A percentile compares a stretch with the other conserved stretches of the same genome.
Conservation (phyloP, 2,113 vertebrate genomes). For the Okapia johnstoni region DNA sequence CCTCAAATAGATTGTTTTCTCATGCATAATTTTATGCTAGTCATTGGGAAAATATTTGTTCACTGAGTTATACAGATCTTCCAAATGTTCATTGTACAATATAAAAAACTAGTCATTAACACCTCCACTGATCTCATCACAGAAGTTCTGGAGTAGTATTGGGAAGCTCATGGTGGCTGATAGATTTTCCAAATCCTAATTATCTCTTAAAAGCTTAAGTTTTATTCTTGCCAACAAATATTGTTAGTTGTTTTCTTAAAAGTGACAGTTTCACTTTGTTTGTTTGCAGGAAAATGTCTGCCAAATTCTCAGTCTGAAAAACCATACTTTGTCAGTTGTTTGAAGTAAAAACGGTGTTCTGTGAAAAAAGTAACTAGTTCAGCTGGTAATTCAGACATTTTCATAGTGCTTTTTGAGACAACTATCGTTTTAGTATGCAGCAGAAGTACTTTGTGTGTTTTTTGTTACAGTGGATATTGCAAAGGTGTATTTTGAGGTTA, state of each 20-base stretch:
- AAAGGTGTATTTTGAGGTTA: neutral
- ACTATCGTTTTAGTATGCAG: neutral
- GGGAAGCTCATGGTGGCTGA: neutral
- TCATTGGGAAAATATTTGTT: neutral
- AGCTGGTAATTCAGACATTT: neutral
- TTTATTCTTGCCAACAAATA: neutral
- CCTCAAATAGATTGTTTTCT: neutral
- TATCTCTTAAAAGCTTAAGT: neutral
- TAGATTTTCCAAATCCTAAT: conserved; percentile 15
- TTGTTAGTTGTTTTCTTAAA: neutral
- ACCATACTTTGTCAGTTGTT: neutral
- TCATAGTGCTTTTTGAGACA: neutral
- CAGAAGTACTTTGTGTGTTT: neutral
- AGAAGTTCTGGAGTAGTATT: neutral
- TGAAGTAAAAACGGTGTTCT: neutral
- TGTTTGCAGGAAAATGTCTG: conserved; percentile 9
- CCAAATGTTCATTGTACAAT: neutral
- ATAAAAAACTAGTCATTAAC: neutral
- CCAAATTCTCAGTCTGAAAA: neutral
- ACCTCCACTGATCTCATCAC: neutral
- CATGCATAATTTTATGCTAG: neutral
- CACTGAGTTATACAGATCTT: neutral
- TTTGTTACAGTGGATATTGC: neutral
- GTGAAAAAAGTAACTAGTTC: neutral
- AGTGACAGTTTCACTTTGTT: neutral